phyloP scores from a whole-genome alignment of 2,113 vertebrate genomes.

The Noctilio leporinus region DNA sequence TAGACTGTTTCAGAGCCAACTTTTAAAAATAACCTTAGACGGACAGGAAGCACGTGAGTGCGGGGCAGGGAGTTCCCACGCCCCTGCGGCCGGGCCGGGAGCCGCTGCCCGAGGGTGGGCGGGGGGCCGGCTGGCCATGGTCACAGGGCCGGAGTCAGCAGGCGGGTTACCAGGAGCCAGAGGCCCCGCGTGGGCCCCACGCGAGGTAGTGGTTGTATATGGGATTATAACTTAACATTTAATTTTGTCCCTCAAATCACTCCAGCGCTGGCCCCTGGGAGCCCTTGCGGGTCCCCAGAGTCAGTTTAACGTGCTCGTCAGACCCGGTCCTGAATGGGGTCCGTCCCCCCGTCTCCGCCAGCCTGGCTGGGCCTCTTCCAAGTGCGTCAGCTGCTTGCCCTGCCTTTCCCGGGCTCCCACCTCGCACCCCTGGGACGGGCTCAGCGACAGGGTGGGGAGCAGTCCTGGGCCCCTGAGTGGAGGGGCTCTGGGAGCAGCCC shows the following conservation, averaged over 20 bases:
- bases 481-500: not conserved
- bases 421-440: accelerated
- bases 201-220: too few species aligned
- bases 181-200: too few species aligned
- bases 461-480: not conserved
- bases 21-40: accelerated
- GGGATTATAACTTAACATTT: not conserved
- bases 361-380: not conserved
- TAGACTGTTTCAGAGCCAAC: not conserved
- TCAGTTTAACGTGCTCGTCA: accelerated
- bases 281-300: accelerated
- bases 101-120: too few species aligned
- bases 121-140: too few species aligned
- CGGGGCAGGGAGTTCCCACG: accelerated
- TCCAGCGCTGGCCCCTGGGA: accelerated
- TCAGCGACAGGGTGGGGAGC: accelerated
- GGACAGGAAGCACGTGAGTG: not conserved
- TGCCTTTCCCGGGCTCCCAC: not conserved
- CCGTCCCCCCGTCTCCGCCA: accelerated
- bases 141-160: too few species aligned
- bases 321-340: accelerated
- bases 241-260: accelerated
- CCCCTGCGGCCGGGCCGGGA: accelerated
- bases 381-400: too few species aligned
- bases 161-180: too few species aligned